Conservation (phyloP, 2,888 invertebrate species). For the Crepidodera aurea region DNA sequence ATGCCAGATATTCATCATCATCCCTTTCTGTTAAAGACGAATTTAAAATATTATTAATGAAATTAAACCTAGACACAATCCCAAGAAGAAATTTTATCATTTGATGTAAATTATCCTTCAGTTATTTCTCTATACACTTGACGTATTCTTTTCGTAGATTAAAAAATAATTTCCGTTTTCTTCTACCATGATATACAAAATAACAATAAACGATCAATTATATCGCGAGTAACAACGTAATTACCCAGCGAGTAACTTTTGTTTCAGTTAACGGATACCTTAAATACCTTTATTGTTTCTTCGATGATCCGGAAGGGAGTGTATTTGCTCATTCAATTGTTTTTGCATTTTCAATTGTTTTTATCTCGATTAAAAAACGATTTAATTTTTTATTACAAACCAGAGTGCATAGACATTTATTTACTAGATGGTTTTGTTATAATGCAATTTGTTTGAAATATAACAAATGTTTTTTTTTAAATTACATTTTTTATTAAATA, state of each 20-base stretch:
- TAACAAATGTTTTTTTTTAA: too few relatives aligned
- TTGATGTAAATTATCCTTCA: too few relatives aligned
- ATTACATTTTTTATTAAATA: too few relatives aligned
- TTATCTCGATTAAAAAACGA: neutral
- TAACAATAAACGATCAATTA: neutral
- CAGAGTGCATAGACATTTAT: neutral
- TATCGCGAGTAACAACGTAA: neutral
- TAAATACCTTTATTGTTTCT: neutral
- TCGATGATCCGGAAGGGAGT: neutral
- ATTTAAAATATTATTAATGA: too few relatives aligned
- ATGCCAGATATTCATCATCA: too few relatives aligned
- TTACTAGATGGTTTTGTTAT: too few relatives aligned
- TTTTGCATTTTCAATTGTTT: neutral
- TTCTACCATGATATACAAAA: neutral
- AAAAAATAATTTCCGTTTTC: neutral
- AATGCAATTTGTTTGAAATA: too few relatives aligned
- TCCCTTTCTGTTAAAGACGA: too few relatives aligned
- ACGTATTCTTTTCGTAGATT: too few relatives aligned
- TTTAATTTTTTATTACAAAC: neutral
- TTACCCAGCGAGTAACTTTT: neutral
- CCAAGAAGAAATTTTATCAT: too few relatives aligned
- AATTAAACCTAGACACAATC: too few relatives aligned
- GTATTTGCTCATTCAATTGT: constrained; percentile 1
- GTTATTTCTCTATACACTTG: too few relatives aligned
- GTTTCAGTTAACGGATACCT: neutral